Base-by-base conservation (phyloP, 2,113 vertebrate genomes). In the Thalassarche chlororhynchos region DNA sequence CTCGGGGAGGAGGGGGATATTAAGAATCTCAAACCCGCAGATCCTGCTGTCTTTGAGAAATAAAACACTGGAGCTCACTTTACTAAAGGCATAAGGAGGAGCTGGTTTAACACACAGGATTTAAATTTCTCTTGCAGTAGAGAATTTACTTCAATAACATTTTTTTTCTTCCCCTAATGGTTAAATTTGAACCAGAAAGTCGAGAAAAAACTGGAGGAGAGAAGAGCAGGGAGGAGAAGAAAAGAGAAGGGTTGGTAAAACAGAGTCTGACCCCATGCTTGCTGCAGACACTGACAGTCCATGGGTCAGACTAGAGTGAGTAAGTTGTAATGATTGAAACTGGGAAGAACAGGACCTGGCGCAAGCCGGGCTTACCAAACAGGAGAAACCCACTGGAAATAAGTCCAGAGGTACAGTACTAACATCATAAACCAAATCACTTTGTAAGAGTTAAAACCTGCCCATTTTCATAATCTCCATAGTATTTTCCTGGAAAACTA, bases 1-100 rank as follows among this genome's bases (percentile, higher is more conserved):
- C 77, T 65, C 46, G 2, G 74, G 85, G 81, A 96, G 94, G 84
- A 80, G 65, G 66, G 57, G 51, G 79, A 90, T 85, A 86, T 58
- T 89, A 87, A 82, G 68, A 86, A 76, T 84, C 66, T 81, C 60
- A 95, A 96, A 89, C 68, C 82, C 0, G 1, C 78, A 71, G 79
- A 90, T 85, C 34, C 62, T 85, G 85, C 76, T 91, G 95, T 76
- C 74, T 93, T 89, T 85, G 81, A 86, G 95, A 94, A 92, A 91
- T 89, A 88, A 89, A 94, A 74, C 71, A 78, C 72, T 68, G 79
- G 71, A 86, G 82, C 82, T 96, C 61, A 51, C 65, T 90, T 92
- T 81, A 79, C 71, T 78, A 28, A 81, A 74, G 42, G 65, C 78
- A 46, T 91, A 79, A 51, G 55, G 68, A 96, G 34, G 25, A 87